Evolutionary conservation across 1,140 invertebrate genomes (phyloP).

Genomic region (Drosophila parabipectinata): DNA sequence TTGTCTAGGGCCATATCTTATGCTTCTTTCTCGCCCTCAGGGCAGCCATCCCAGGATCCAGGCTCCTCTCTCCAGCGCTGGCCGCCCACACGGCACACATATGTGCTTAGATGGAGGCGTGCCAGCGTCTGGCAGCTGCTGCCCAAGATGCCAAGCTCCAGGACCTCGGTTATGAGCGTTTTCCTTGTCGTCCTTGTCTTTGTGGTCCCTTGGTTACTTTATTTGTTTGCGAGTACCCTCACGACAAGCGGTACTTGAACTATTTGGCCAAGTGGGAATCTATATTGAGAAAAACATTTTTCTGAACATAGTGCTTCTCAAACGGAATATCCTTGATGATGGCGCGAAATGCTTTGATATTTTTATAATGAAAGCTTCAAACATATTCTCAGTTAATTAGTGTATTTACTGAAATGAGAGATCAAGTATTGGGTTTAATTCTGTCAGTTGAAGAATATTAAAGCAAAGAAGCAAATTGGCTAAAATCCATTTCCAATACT

Average conservation of each 20-base stretch:
- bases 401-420: too few relatives aligned
- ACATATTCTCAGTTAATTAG: background rate
- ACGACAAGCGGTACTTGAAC: slow-evolving; percentile 15
- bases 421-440: too few relatives aligned
- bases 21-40: slow-evolving; percentile 6
- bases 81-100: slow-evolving; percentile 6
- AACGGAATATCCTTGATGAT: background rate
- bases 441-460: too few relatives aligned
- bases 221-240: slow-evolving; percentile 40
- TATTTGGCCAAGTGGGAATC: slow-evolving; percentile 32
- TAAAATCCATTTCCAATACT: too few relatives aligned
- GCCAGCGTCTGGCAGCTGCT: slow-evolving; percentile 56
- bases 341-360: background rate
- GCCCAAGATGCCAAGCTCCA: slow-evolving; percentile 35
- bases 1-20: slow-evolving; percentile 45
- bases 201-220: slow-evolving; percentile 42
- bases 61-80: slow-evolving; percentile 1
- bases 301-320: background rate
- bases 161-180: slow-evolving; percentile 70
- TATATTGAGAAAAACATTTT: slow-evolving; percentile 3
- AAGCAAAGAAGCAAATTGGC: too few relatives aligned
- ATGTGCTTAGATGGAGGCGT: slow-evolving; percentile 39
- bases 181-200: slow-evolving; percentile 52
- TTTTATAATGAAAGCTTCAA: too few relatives aligned
- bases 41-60: slow-evolving; percentile 6